These are phyloP conservation scores for Oncorhynchus masou DNA, from an alignment of 2,113 vertebrate species.

Conservation along the genomic window DNA sequence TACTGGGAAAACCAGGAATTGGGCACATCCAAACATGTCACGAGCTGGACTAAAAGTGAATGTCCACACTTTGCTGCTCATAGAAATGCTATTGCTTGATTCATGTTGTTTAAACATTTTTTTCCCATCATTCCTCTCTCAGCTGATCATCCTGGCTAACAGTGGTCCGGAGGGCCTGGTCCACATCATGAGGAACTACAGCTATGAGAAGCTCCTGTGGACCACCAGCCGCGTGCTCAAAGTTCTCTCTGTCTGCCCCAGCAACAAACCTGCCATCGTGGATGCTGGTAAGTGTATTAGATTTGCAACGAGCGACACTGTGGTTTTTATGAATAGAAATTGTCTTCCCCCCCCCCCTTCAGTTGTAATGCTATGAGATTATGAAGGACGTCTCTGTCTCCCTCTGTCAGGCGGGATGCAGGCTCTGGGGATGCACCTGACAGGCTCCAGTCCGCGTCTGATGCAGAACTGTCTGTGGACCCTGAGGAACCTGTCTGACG, in stretches of 20 bases:
- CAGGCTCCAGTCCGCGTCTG: conserved; percentile 83
- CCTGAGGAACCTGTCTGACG: conserved; percentile 91
- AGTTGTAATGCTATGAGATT: no score
- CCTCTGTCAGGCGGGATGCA: conserved; percentile 88
- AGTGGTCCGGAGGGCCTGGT: conserved; percentile 91
- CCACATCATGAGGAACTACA: conserved; percentile 93
- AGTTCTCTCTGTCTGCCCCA: conserved; percentile 95
- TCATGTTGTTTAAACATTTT: no score
- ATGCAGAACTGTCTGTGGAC: conserved; percentile 97
- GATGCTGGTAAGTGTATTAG: conserved; percentile 86
- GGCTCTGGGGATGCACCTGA: conserved; percentile 89
- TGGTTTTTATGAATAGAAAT: no score
- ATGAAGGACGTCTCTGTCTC: not conserved
- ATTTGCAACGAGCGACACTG: not conserved
- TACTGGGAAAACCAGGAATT: no score
- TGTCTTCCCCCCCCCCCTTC: accelerated
- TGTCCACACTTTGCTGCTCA: no score
- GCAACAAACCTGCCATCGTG: conserved; percentile 95
- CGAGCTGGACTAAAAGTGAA: no score
- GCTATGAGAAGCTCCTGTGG: conserved; percentile 96
- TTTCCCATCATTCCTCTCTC: conserved; percentile 8
- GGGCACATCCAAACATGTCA: no score
- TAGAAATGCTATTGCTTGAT: no score
- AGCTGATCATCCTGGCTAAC: conserved; percentile 95
- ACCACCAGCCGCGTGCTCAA: conserved; percentile 96